Evolutionary conservation across 2,797 vertebrate genomes (phyloP), one percentile per base, ranked within the genome.

Genomic region (Catostomus latipinnis): DNA sequence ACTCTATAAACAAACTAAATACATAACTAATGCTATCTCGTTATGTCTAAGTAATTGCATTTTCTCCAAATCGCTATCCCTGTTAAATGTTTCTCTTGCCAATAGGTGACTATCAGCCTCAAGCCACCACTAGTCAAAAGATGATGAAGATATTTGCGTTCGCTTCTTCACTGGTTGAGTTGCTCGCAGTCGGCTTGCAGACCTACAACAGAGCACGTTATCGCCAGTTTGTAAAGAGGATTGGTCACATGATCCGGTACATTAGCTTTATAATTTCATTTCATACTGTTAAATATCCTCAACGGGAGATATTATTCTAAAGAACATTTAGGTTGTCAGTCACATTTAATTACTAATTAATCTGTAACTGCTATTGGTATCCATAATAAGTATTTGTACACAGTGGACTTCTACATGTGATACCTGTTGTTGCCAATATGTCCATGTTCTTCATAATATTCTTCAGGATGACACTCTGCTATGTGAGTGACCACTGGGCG

Each of bases 71-170:
- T 34, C 1, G 34, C 3, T 34, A 4, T 34, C 34, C 4, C 13
- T 13, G 12, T 14, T 12, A 69, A 46, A 65, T 77, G 16, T 69
- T 6, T 14, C 1, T 67, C 56, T 50, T 16, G 4, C 49, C 7
- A 74, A 69, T 84, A 99, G 97, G 94, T 89, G 92, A 91, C 85
- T 98, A 97, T 90, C 92, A 94, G 85, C 95, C 97, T 22, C 95
- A 96, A 90, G 95, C 94, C 86, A 95, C 94, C 63, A 96, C 96
- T 86, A 95, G 96, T 76, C 96, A 97, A 87, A 96, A 96, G 88
- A 98, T 99, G 96, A 99, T 99, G 97, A 96, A 96, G 83, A 93
- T 96, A 83, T 98, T 99, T 92, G 96, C 96, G 7, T 98, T 99
- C 85, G 96, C 96, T 1, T 97, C 96, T 18, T 97, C 97, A 0